Evolutionary conservation across 2,888 invertebrate genomes (phyloP), one percentile per base, ranked within the genome.

Genomic region (Campoplex capitator): DNA sequence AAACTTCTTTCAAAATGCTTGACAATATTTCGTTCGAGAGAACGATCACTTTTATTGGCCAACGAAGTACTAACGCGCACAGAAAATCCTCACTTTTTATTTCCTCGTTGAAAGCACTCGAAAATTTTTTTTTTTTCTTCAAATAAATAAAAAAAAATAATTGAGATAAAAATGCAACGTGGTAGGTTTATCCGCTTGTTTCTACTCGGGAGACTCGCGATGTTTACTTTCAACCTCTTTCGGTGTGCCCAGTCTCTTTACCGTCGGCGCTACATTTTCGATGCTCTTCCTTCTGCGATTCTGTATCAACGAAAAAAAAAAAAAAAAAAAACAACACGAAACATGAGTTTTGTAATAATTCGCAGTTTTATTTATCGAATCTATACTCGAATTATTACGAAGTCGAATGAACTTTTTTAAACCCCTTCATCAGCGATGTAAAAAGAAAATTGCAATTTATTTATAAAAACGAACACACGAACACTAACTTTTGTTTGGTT

Each of bases 261-360:
- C 88, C 81, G 81, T 86, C 78, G 83, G 88, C 81, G 58, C 89
- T 89, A 89, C 89, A 89, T 89, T 85, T 87, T 89, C 74, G 83
- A 80, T 78, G 18, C 80, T 54, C 62, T 84, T 71, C 56, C 78
- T 38, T 45, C 70, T 45, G 42, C 56, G 54, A 45, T 28, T 79
- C 62, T 54, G 51, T n/a, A 62, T 56, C 23, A 38, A 76, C n/a
- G 51, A 58, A 9, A 65, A 23, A 23, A 23, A 23, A 23, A 0
- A 23, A 23, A 23, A 74, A 38, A 67, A 70, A 80, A 71, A 70
- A 62, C 11, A 58, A 32, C 7, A 68, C 11, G 35, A 35, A 54
- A 35, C 51, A 13, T n/a, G n/a, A 68, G n/a, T 42, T 23, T 68
- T 42, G 1, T n/a, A 32, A 62, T 7, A 62, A 16, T 62, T 16